Evolutionary conservation across 2,113 vertebrate species (phyloP).

Genomic region (Hiodon alosoides): DNA sequence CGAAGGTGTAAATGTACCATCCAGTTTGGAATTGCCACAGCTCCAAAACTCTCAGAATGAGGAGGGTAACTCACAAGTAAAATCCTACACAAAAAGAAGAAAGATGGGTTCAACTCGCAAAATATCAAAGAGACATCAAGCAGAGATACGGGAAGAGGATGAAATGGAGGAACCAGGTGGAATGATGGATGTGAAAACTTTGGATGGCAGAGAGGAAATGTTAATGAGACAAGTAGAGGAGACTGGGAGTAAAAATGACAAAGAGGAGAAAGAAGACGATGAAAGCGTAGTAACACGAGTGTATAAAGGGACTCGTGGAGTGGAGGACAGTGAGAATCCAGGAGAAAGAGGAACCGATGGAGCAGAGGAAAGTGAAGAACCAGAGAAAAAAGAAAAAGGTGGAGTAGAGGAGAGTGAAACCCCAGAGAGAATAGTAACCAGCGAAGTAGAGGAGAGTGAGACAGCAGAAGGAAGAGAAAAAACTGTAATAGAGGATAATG

Average conservation of each 20-base stretch:
- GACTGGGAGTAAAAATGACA: not conserved
- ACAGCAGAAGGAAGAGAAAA: not conserved
- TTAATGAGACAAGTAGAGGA: not conserved
- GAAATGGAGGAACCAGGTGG: not conserved
- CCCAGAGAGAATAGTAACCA: too few relatives aligned
- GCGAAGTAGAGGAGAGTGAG: not conserved
- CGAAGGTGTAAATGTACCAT: not conserved
- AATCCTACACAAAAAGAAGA: constrained; percentile 9
- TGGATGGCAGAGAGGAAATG: not conserved
- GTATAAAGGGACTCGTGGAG: not conserved
- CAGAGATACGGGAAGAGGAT: not conserved
- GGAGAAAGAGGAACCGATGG: not conserved
- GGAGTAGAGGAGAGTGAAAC: not conserved
- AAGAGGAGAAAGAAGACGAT: not conserved
- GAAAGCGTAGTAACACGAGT: not conserved
- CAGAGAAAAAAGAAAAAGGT: not conserved
- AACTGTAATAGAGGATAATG: not conserved
- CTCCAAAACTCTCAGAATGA: not conserved
- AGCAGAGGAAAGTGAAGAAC: not conserved
- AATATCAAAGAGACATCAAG: not conserved
- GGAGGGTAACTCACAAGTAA: not conserved
- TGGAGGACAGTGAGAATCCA: not conserved
- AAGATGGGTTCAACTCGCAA: constrained; percentile 20
- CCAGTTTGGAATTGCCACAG: not conserved
- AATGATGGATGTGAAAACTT: not conserved